Conservation (phyloP, 2,113 vertebrate species). For the Chitala chitala region DNA sequence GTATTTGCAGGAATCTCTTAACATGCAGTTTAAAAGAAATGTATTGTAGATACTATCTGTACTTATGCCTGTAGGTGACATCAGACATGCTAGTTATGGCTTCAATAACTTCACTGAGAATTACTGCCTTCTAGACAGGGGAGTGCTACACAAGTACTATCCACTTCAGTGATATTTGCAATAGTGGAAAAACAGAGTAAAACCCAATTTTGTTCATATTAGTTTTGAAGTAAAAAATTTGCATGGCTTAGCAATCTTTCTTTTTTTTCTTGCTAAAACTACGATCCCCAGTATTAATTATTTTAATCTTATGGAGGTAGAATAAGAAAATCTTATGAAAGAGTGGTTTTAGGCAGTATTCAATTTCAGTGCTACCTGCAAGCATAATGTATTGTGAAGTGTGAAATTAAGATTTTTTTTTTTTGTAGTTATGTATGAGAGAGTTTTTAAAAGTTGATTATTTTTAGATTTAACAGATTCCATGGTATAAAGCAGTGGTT, state of each 20-base stretch:
- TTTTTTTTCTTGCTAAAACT: conserved; percentile 3
- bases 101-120: not conserved
- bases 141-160: not conserved
- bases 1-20: too few species aligned
- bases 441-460: not conserved
- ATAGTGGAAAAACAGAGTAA: not conserved
- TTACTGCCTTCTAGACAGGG: not conserved
- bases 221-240: not conserved
- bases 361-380: conserved; percentile 5
- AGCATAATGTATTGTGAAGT: conserved; percentile 15
- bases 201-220: not conserved
- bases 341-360: conserved; percentile 11
- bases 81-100: not conserved
- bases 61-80: not conserved
- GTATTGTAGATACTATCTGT: not conserved
- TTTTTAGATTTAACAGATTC: not conserved
- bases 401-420: conserved; percentile 19
- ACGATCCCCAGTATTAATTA: conserved; percentile 15
- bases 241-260: not conserved
- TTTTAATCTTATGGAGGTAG: conserved; percentile 12
- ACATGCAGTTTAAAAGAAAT: too few species aligned
- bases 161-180: not conserved
- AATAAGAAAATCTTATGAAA: conserved; percentile 17
- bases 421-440: not conserved
- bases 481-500: not conserved